A percentile compares a stretch with the other conserved stretches of the same genome.
Conservation (phyloP, 64 coral and sea anemone genomes). For the Hydrozoanthus tunicans region DNA sequence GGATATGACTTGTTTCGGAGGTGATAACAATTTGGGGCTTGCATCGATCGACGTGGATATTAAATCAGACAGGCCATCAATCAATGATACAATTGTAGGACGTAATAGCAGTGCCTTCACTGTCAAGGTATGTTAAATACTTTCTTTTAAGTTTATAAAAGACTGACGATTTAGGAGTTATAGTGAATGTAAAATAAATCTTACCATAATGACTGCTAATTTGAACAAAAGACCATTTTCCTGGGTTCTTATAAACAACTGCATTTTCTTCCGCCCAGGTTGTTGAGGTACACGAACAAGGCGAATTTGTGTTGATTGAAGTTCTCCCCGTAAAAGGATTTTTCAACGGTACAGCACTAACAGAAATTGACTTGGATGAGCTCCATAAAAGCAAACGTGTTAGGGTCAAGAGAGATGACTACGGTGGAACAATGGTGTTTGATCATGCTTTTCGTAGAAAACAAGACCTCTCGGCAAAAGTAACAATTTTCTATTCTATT, state of each 20-base stretch:
- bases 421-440: neutral
- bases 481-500: neutral
- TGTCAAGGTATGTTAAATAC: conserved; percentile 57
- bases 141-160: too few species aligned
- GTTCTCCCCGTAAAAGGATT: conserved; percentile 64
- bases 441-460: neutral
- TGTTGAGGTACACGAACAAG: conserved; percentile 24
- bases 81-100: conserved; percentile 70
- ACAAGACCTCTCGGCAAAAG: neutral
- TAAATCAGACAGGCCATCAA: conserved; percentile 16
- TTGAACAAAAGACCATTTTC: too few species aligned
- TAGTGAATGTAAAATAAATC: too few species aligned
- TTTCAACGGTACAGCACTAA: conserved; percentile 62
- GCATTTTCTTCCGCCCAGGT: conserved; percentile 21
- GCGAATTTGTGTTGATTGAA: conserved; percentile 65
- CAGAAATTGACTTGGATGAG: conserved; percentile 30
- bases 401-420: conserved; percentile 54
- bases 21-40: conserved; percentile 67
- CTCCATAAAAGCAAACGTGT: conserved; percentile 38
- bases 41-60: conserved; percentile 35
- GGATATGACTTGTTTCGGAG: conserved; percentile 58
- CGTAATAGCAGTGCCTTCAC: conserved; percentile 53
- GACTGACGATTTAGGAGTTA: too few species aligned
- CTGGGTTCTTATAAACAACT: too few species aligned
- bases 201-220: too few species aligned